These are phyloP conservation scores for Epirrita christyi DNA, from an alignment of 2,888 invertebrate genomes.

Conservation along the genomic window DNA sequence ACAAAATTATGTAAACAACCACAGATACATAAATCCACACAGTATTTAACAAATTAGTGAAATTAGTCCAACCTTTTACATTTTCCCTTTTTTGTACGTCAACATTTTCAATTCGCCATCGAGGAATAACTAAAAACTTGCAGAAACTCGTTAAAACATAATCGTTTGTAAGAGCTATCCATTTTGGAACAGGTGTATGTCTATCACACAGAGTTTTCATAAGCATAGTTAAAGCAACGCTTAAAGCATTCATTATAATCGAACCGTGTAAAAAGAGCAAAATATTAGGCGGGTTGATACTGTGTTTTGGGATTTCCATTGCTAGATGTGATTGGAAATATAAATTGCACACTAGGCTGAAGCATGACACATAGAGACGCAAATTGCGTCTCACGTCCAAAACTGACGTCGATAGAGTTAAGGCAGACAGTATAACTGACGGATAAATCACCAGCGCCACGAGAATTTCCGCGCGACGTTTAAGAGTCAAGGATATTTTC, in stretches of 20 bases:
- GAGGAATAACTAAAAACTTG: slow-evolving; percentile 44
- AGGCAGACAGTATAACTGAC: slow-evolving; percentile 41
- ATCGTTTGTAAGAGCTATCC: slow-evolving; percentile 44
- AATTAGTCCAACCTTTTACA: slow-evolving; percentile 46
- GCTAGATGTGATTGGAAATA: slow-evolving; percentile 43
- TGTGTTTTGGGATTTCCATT: slow-evolving; percentile 45
- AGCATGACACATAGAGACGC: slow-evolving; percentile 47
- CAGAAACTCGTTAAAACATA: slow-evolving; percentile 39
- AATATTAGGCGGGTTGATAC: slow-evolving; percentile 47
- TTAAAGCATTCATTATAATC: slow-evolving; percentile 42
- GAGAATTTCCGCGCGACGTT: slow-evolving; percentile 51
- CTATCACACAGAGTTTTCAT: slow-evolving; percentile 42
- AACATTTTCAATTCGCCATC: slow-evolving; percentile 35
- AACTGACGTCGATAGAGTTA: slow-evolving; percentile 46
- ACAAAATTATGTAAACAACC: slow-evolving; percentile 46
- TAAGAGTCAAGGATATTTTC: slow-evolving; percentile 49
- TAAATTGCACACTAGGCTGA: slow-evolving; percentile 53
- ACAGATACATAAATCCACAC: slow-evolving; percentile 37
- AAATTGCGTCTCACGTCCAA: slow-evolving; percentile 45
- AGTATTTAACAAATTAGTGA: slow-evolving; percentile 48
- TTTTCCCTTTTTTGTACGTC: slow-evolving; percentile 25
- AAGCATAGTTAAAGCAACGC: slow-evolving; percentile 43
- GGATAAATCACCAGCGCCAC: slow-evolving; percentile 53
- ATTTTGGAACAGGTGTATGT: slow-evolving; percentile 32
- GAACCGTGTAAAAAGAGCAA: slow-evolving; percentile 53